Base-by-base conservation (phyloP, 2,888 invertebrate genomes). In the Antitype chi region DNA sequence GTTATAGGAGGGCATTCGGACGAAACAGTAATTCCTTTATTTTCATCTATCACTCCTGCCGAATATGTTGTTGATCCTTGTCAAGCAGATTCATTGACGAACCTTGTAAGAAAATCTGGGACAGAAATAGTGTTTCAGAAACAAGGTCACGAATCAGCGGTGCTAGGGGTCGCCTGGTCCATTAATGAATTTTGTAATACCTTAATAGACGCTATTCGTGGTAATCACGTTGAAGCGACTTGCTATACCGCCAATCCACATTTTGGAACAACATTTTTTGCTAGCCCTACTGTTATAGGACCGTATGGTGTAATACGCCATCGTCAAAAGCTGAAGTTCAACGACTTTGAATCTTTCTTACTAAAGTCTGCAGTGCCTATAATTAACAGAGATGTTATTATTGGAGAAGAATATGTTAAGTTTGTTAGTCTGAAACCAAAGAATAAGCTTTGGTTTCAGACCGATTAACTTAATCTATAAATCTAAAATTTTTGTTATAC, bases 1-100 rank as follows among this genome's bases (percentile, higher is more conserved):
- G 94, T 95, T 0, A 92, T 95, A 25, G 94, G 95, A 70, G 95
- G 95, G 0, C 94, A 95, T 85, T 95, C 95, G 0, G 94, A 94
- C 25, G 90, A 94, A 2, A 94, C 95, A 4, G 91, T 94, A 55
- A 87, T 95, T 70, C 95, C 95, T 8, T 79, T 95, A 47, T 95
- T 94, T 88, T 95, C 95, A 2, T 93, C 92, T 85, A 80, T 95
- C 64, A 73, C 85, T 5, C 94, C 94, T 0, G 64, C 78, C 3
- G 84, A 84, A 57, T 89, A 88, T 59, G 57, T 38, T 47, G 49
- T 95, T 32, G 90, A 92, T 79, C 74, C 85, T 9, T 80, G 81
- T 57, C 90, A 92, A 89, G 93, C 92, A 20, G 91, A 94, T 74
- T 91, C 90, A 43, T 79, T 95, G 32, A 95, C 95, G 6, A 89